These are phyloP conservation scores for Listronotus bonariensis DNA, from an alignment of 1,140 invertebrate species.

Conservation along the genomic window DNA sequence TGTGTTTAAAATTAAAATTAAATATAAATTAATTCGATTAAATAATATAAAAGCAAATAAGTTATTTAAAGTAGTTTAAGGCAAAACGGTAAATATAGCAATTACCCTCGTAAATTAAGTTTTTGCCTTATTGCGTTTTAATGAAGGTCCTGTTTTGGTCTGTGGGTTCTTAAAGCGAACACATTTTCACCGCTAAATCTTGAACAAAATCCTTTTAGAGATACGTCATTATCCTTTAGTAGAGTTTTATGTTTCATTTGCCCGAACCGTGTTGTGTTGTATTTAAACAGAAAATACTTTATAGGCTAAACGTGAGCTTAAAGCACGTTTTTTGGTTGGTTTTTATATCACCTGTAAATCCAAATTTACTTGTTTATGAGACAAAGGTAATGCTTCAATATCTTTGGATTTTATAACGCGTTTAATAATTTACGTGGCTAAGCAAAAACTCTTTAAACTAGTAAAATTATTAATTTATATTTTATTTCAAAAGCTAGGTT, in stretches of 20 bases:
- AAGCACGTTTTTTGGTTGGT: background rate
- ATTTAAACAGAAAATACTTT: conserved; percentile 25
- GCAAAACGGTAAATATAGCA: too few species aligned
- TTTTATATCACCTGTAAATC: background rate
- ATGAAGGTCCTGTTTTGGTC: conserved; percentile 7
- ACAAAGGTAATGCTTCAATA: too few species aligned
- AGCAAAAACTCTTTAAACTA: too few species aligned
- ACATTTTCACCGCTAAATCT: conserved; percentile 30
- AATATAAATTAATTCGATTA: too few species aligned
- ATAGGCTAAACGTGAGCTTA: conserved; percentile 12
- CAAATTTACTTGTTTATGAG: background rate
- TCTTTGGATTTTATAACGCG: too few species aligned
- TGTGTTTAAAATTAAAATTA: too few species aligned
- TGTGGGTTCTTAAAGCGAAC: conserved; percentile 15
- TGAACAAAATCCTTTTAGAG: conserved; percentile 28
- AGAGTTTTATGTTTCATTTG: conserved; percentile 31
- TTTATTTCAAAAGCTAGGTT: too few species aligned
- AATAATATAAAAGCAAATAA: too few species aligned
- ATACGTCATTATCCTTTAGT: conserved; percentile 30
- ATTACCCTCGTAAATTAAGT: background rate
- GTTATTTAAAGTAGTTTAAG: too few species aligned
- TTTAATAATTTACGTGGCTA: too few species aligned
- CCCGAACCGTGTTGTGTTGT: conserved; percentile 14
- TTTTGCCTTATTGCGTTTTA: conserved; percentile 2
- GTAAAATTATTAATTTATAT: too few species aligned